Percentiles rank a stretch among this genome's conserved stretches.
phyloP scores from a whole-genome alignment of 2,113 vertebrate genomes.

The Labrus mixtus region DNA sequence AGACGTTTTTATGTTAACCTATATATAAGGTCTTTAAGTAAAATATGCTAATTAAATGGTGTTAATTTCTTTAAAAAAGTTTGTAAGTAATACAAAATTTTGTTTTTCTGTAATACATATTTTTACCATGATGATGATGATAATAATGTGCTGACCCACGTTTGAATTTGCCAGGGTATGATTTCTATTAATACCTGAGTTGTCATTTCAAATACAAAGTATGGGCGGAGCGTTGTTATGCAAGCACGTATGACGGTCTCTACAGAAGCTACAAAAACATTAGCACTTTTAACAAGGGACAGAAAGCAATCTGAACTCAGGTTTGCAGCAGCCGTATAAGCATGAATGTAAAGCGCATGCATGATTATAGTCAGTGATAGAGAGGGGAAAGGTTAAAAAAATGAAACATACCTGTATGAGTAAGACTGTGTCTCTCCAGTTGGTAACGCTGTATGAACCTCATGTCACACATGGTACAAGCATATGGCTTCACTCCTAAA shows the following conservation, averaged over 20 bases:
- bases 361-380: conserved; percentile 24
- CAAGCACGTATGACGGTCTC: conserved; percentile 22
- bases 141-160: neutral
- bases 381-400: conserved; percentile 6
- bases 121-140: no score
- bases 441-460: conserved; percentile 83
- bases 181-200: neutral
- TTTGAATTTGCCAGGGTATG: neutral
- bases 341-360: conserved; percentile 58
- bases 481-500: conserved; percentile 83
- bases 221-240: conserved; percentile 13
- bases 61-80: no score
- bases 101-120: no score
- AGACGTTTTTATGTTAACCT: no score
- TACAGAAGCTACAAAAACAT: conserved; percentile 29
- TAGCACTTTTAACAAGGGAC: conserved; percentile 31
- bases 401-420: conserved; percentile 78
- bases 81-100: no score
- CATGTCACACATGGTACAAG: conserved; percentile 85
- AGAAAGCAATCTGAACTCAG: conserved; percentile 72
- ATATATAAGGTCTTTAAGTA: no score
- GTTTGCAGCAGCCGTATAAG: conserved; percentile 74
- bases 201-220: conserved; percentile 76
- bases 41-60: no score
- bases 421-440: conserved; percentile 83